These are phyloP conservation scores for Pararge aegeria DNA, from an alignment of 1,140 invertebrate genomes.

Conservation along the genomic window DNA sequence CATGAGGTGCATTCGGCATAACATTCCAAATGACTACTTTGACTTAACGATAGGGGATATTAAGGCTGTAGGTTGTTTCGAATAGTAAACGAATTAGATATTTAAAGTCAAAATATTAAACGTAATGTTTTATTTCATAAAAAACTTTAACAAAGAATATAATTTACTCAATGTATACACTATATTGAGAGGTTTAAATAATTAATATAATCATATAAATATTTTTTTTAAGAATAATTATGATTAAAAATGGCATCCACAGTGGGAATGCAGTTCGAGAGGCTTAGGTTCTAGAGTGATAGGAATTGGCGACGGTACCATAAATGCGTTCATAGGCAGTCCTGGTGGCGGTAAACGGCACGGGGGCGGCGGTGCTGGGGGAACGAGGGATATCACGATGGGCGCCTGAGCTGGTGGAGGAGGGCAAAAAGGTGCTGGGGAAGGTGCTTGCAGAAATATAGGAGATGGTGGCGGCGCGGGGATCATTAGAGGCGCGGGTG, in stretches of 20 bases:
- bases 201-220: conserved; percentile 15
- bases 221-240: conserved; percentile 2
- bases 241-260: conserved; percentile 44
- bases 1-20: not conserved
- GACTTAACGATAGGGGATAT: not conserved
- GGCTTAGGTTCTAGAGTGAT: conserved; percentile 59
- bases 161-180: not conserved
- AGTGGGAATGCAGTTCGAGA: conserved; percentile 34
- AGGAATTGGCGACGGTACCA: conserved; percentile 57
- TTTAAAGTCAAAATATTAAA: not conserved
- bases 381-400: conserved; percentile 50
- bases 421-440: conserved; percentile 24
- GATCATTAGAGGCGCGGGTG: conserved; percentile 26
- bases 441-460: conserved; percentile 23
- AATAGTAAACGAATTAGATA: not conserved
- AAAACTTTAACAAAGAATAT: not conserved
- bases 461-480: conserved; percentile 30
- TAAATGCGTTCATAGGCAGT: conserved; percentile 56
- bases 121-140: not conserved
- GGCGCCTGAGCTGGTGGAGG: conserved; percentile 35
- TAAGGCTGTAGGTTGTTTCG: not conserved
- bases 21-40: conserved; percentile 10
- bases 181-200: conserved; percentile 3
- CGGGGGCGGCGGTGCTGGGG: conserved; percentile 37
- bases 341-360: conserved; percentile 38